These are phyloP conservation scores for Lepus timidus DNA, from an alignment of 2,113 vertebrate species.

Conservation along the genomic window DNA sequence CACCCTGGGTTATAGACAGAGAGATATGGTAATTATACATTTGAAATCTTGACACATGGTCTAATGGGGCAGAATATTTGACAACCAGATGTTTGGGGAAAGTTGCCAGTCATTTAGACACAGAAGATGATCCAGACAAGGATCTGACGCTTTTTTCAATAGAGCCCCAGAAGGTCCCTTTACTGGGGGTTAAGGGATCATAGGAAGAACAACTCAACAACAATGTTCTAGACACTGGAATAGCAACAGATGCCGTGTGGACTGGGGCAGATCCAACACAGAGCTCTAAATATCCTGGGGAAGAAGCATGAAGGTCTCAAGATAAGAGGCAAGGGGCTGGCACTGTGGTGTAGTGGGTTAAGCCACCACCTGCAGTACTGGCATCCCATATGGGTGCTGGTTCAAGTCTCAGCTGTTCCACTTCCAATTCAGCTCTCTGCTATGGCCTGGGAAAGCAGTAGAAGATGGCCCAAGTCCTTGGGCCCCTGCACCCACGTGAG, in stretches of 20 bases:
- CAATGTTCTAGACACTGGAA: neutral
- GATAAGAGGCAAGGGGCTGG: neutral
- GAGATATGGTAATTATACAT: neutral
- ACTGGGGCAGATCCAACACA: neutral
- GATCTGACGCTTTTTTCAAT: neutral
- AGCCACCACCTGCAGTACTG: too few species aligned
- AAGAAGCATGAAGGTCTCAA: neutral
- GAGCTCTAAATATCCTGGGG: neutral
- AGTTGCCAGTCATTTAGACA: neutral
- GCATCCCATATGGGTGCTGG: too few species aligned
- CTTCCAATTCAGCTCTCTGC: too few species aligned
- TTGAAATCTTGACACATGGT: neutral
- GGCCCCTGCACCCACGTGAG: too few species aligned
- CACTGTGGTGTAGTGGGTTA: too few species aligned
- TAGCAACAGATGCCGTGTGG: neutral
- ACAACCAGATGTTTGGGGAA: conserved; percentile 27
- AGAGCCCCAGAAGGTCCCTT: neutral
- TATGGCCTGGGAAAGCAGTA: too few species aligned
- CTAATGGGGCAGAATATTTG: neutral
- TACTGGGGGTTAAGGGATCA: neutral
- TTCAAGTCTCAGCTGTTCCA: too few species aligned
- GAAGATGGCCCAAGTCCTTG: too few species aligned
- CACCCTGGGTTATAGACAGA: neutral
- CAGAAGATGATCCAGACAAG: neutral
- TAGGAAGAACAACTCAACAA: neutral